Conservation (phyloP, 2,113 vertebrate species). For the Miniopterus natalensis region DNA sequence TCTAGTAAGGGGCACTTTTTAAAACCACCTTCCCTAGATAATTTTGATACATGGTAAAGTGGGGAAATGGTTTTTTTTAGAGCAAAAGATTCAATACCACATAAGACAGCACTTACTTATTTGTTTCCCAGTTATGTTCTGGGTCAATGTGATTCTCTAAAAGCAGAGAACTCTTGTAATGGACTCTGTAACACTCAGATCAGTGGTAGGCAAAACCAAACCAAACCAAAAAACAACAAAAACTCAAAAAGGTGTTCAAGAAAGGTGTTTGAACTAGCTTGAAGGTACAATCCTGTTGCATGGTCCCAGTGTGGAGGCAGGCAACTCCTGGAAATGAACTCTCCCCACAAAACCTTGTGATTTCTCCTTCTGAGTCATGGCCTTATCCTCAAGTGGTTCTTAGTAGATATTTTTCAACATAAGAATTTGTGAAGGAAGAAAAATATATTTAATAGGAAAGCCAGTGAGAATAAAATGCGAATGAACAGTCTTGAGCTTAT, state of each 20-base stretch:
- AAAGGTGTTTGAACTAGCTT: not conserved
- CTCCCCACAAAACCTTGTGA: not conserved
- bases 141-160: not conserved
- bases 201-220: not conserved
- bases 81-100: not conserved
- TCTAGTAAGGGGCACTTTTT: not conserved
- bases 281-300: not conserved
- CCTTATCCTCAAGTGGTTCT: not conserved
- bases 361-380: not conserved
- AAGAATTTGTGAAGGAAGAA: not conserved
- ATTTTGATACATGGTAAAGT: not conserved
- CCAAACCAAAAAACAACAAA: not conserved
- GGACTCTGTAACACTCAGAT: not conserved
- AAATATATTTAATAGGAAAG: not conserved
- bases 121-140: conserved; percentile 33
- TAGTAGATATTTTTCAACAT: not conserved
- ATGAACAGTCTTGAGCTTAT: not conserved
- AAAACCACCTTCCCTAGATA: not conserved
- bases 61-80: not conserved
- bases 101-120: not conserved
- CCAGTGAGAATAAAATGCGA: not conserved
- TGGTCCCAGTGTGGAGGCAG: not conserved
- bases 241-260: not conserved
- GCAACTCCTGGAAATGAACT: not conserved
- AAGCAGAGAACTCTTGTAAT: not conserved